Evolutionary conservation across 2,113 vertebrate genomes (phyloP), one percentile per base, ranked within the genome.

Genomic region (Fukomys damarensis): DNA sequence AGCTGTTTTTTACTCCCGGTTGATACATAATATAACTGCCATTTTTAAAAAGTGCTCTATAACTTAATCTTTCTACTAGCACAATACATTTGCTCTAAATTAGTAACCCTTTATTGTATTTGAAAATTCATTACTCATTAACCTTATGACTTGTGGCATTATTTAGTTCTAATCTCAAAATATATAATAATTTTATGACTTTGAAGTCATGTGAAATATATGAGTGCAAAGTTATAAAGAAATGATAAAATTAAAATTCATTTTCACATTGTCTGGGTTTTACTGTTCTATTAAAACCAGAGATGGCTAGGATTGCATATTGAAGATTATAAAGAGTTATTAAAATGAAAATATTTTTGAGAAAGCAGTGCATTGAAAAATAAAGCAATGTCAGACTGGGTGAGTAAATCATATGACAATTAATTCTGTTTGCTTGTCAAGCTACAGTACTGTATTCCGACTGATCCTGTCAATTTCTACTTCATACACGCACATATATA

Each of bases 371-470:
- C 70, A 90, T 76, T 95, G 61, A 92, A 98, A 94, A 94, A 65
- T 92, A 89, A 96, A 91, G 58, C 70, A 82, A 0, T 86, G 54
- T 96, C 92, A 96, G 80, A 77, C 96, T 96, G 95, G 58, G 68
- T 85, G 43, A 90, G 54, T 93, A 94, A 96, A 95, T 90, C 74
- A 79, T 86, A 83, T 90, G 84, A 96, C 86, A 95, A 49, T 93
- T 95, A 96, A 93, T 97, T 97, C 87, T 90, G 80, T 97, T 95
- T 96, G 82, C 83, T 96, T 97, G 86, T 96, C 89, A 97, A 94
- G 79, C 61, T 93, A 52, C 89, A 91, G 1, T 95, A 86, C 49
- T 89, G 24, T 93, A 24, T 97, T 96, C 89, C 94, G 72, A 95
- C 86, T 94, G 93, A 85, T 82, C 79, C 82, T 97, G 93, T 96